phyloP scores from a whole-genome alignment of 2,888 invertebrate species.

The Panzeria rudis region DNA sequence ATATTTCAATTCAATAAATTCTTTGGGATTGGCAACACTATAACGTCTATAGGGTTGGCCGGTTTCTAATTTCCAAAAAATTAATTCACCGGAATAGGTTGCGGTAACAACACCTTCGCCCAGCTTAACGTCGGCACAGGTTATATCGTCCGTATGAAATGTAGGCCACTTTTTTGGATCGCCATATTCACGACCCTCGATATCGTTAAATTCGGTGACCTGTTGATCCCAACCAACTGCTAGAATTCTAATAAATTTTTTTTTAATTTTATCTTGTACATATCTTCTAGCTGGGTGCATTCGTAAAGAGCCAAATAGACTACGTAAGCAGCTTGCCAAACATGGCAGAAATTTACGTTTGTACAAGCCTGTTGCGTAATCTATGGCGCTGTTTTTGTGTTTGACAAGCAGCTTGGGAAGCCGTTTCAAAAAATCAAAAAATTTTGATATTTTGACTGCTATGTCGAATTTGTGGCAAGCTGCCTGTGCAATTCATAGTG shows the following conservation, averaged over 20 bases:
- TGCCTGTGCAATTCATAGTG: too few relatives aligned
- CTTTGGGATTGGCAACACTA: conserved; percentile 81
- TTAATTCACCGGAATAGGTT: conserved; percentile 91
- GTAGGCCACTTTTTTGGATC: conserved; percentile 89
- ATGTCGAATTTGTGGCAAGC: too few relatives aligned
- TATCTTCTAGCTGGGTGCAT: neutral
- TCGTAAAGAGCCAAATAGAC: too few relatives aligned
- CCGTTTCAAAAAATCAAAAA: too few relatives aligned
- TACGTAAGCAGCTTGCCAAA: too few relatives aligned
- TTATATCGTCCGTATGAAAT: conserved; percentile 90
- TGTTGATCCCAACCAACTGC: conserved; percentile 91
- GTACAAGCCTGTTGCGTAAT: too few relatives aligned
- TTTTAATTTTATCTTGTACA: neutral
- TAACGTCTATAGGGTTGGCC: conserved; percentile 88
- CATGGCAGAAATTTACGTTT: too few relatives aligned
- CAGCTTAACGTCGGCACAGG: conserved; percentile 87
- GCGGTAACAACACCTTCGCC: conserved; percentile 89
- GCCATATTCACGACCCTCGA: conserved; percentile 84
- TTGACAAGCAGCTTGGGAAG: too few relatives aligned
- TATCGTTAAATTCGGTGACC: conserved; percentile 88
- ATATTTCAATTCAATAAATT: conserved; percentile 80
- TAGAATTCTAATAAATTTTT: conserved; percentile 85
- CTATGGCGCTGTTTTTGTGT: too few relatives aligned
- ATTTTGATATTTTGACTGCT: too few relatives aligned
- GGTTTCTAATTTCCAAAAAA: conserved; percentile 93